These are phyloP conservation scores for Melanotaenia nigrans DNA, from an alignment of 2,797 vertebrate genomes.

Conservation along the genomic window DNA sequence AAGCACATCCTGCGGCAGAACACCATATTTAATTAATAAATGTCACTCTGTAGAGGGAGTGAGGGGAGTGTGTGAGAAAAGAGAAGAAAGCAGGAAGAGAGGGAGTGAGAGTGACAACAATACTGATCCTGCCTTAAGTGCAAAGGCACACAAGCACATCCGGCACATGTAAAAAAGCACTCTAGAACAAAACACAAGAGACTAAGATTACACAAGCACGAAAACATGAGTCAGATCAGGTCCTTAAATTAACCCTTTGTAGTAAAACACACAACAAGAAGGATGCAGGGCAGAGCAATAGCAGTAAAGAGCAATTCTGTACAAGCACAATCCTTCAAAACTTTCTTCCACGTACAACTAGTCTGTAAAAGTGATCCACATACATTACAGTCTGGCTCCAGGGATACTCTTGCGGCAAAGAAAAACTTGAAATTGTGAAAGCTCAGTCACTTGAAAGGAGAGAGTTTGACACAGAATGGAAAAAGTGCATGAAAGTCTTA, in stretches of 20 bases:
- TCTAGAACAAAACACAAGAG: conserved; percentile 29
- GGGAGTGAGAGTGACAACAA: conserved; percentile 51
- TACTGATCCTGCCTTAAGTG: conserved; percentile 46
- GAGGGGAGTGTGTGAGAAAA: conserved; percentile 58
- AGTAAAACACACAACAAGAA: conserved; percentile 5
- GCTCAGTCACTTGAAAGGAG: too few relatives aligned
- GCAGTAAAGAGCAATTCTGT: neutral
- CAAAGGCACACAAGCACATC: conserved; percentile 39
- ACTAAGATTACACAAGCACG: conserved; percentile 23
- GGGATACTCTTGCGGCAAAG: too few relatives aligned
- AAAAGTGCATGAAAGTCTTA: too few relatives aligned
- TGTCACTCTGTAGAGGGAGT: conserved; percentile 76
- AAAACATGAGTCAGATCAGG: conserved; percentile 13
- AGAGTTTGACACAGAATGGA: too few relatives aligned
- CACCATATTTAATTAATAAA: conserved; percentile 84
- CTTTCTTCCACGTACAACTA: neutral
- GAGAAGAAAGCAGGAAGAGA: conserved; percentile 24
- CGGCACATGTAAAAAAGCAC: conserved; percentile 17
- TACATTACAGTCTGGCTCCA: too few relatives aligned
- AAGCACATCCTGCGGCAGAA: conserved; percentile 76
- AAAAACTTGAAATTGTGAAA: too few relatives aligned
- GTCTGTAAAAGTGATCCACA: neutral
- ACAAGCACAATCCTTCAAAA: neutral
- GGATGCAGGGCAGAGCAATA: neutral
- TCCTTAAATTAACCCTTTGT: conserved; percentile 7